Base-by-base conservation (phyloP, 1,140 invertebrate genomes). In the Adoxophyes honmai region DNA sequence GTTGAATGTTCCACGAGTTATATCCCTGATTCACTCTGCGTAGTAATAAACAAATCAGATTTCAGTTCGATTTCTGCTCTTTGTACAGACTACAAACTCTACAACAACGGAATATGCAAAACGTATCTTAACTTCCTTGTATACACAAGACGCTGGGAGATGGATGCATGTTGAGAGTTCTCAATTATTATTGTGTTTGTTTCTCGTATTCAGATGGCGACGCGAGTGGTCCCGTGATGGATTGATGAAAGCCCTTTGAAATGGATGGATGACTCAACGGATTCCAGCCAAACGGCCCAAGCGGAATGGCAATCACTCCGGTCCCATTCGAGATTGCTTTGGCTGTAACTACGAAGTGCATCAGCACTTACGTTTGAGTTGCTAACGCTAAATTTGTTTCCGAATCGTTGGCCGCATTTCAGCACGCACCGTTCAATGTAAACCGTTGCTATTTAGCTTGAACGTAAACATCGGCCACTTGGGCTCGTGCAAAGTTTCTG, bases 331-430 rank as follows among this genome's bases (percentile, higher is more conserved):
- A 59, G 65, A 67, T 55, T 70, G 69, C 59, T 48, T 48, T 28
- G 21, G 21, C 21, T 28, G 21, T 28, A 28, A 28, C 21, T 28
- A 28, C 21, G 21, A 28, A 28, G 28, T 58, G 39, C 33, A 28
- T 58, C 13, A 10, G 44, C 28, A 55, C 62, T 57, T 48, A 48
- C 70, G 72, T 78, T 78, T 28, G n/a, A n/a, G n/a, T n/a, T 75
- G 64, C 64, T 64, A 55, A 69, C 52, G 64, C 75, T 81, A 81
- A 78, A 73, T 81, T 73, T 71, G 75, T 74, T 52, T 72, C 60
- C 21, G 52, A 71, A 78, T 78, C 76, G 73, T 78, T 79, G 73
- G 68, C 79, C 78, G 81, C 81, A 79, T 86, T 82, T 74, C 66
- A 76, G 69, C 83, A 86, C 81, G 80, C 67, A 68, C 77, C 58